Percentiles rank a stretch among this genome's conserved stretches.
Conservation (phyloP, 2,113 vertebrate genomes). For the Empidonax traillii region DNA sequence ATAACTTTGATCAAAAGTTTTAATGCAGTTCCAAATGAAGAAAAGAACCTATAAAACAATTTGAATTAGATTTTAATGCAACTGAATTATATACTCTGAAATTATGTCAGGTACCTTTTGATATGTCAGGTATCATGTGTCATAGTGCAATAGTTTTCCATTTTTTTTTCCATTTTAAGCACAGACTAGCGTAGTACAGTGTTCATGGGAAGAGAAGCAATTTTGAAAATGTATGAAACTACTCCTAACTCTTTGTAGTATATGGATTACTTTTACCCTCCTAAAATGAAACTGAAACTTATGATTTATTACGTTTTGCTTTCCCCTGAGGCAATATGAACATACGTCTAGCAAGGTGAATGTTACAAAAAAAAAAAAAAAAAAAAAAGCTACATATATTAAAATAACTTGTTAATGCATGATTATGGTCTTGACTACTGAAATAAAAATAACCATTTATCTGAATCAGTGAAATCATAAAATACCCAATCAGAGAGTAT, state of each 20-base stretch:
- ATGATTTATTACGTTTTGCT: neutral
- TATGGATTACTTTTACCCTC: neutral
- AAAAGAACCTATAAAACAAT: neutral
- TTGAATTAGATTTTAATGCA: neutral
- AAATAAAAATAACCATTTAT: neutral
- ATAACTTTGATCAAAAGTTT: neutral
- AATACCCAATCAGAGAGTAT: neutral
- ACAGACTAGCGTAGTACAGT: neutral
- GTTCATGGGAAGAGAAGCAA: neutral
- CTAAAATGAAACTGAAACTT: neutral
- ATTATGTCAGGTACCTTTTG: neutral
- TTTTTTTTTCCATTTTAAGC: neutral
- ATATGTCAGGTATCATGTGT: neutral
- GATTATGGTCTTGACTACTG: neutral
- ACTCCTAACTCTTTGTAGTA: neutral
- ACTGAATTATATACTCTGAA: neutral
- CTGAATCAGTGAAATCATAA: neutral
- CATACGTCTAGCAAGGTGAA: neutral
- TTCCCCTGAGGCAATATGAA: neutral
- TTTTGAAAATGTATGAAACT: neutral
- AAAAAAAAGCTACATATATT: neutral
- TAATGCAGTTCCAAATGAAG: neutral
- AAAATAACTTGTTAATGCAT: neutral
- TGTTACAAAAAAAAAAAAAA: neutral
- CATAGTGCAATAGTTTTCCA: neutral